Percentiles rank a stretch among this genome's conserved stretches.
Conservation (phyloP, 2,888 invertebrate species). For the Timema cristinae region DNA sequence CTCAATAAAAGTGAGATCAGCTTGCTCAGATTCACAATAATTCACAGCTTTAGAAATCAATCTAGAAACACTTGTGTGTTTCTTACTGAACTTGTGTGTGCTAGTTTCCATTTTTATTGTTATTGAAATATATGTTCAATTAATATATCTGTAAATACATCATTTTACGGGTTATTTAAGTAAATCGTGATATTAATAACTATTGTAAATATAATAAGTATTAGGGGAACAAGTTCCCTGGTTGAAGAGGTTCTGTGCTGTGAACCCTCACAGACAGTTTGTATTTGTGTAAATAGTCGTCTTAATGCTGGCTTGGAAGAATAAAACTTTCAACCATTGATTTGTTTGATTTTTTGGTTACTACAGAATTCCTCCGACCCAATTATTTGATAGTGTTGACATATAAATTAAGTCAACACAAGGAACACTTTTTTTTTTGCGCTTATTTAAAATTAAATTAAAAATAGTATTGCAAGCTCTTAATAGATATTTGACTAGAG, state of each 20-base stretch:
- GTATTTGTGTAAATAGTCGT: slow-evolving; percentile 31
- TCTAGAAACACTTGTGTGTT: too few relatives aligned
- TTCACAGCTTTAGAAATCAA: too few relatives aligned
- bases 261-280: slow-evolving; percentile 18
- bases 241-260: slow-evolving; percentile 13
- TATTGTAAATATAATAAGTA: slow-evolving; percentile 27
- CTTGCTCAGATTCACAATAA: too few relatives aligned
- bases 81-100: too few relatives aligned
- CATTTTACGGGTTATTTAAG: slow-evolving; percentile 30
- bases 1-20: too few relatives aligned
- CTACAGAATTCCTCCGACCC: too few relatives aligned
- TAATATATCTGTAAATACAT: slow-evolving; percentile 28
- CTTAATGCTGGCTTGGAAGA: slow-evolving; percentile 26
- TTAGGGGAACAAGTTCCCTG: slow-evolving; percentile 15
- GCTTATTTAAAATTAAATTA: too few relatives aligned
- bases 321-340: slow-evolving; percentile 26
- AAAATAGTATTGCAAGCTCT: too few relatives aligned
- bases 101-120: slow-evolving; percentile 13
- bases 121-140: slow-evolving; percentile 20
- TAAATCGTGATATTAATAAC: slow-evolving; percentile 28
- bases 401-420: too few relatives aligned
- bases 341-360: slow-evolving; percentile 7
- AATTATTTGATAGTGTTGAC: too few relatives aligned
- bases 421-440: too few relatives aligned
- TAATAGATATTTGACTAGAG: too few relatives aligned